Conservation (phyloP, 2,888 invertebrate species). For the Spilarctia lutea region DNA sequence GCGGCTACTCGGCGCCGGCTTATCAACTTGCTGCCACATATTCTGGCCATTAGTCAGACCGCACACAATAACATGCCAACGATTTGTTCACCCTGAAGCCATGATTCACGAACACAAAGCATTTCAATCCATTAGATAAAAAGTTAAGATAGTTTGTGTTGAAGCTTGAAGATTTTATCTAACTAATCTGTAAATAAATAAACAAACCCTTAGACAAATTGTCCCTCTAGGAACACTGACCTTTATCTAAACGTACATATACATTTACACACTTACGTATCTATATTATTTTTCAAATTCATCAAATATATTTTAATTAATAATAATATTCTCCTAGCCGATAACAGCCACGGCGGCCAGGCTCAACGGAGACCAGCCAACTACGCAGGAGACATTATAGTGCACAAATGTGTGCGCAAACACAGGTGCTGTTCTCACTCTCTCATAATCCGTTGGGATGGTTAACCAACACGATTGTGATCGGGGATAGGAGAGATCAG, state of each 20-base stretch:
- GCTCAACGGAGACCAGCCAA: too few species aligned
- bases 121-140: background rate
- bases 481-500: too few species aligned
- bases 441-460: too few species aligned
- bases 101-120: conserved; percentile 1
- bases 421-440: too few species aligned
- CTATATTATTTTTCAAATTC: background rate
- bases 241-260: background rate
- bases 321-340: too few species aligned
- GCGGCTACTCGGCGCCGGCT: conserved; percentile 59
- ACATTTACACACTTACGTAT: too few species aligned
- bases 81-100: conserved; percentile 37
- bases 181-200: background rate
- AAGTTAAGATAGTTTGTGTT: background rate
- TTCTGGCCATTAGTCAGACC: conserved; percentile 65
- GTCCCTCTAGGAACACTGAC: background rate
- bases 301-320: conserved; percentile 20
- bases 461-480: too few species aligned
- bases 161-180: too few species aligned
- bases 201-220: too few species aligned
- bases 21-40: conserved; percentile 68
- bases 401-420: too few species aligned
- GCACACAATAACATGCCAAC: conserved; percentile 40
- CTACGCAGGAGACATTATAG: too few species aligned
- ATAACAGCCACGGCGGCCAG: too few species aligned